phyloP scores from a whole-genome alignment of 2,888 invertebrate species.

The Carterocephalus palaemon region DNA sequence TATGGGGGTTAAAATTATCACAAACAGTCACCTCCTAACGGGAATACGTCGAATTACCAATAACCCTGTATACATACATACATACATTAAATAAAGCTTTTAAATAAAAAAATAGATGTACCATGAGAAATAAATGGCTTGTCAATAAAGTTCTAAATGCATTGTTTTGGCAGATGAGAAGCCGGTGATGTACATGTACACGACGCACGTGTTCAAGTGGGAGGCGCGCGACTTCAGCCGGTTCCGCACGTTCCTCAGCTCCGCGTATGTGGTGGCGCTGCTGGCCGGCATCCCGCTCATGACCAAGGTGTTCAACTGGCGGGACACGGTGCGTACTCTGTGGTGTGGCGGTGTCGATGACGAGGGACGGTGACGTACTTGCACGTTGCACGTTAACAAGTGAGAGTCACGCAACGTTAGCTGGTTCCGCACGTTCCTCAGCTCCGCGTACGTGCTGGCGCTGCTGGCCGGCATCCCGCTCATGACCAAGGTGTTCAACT shows the following conservation, averaged over 20 bases:
- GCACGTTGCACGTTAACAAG: conserved; percentile 82
- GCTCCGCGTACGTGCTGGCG: conserved; percentile 83
- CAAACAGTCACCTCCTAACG: too few relatives aligned
- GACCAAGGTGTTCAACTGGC: conserved; percentile 82
- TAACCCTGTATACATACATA: too few relatives aligned
- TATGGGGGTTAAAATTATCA: too few relatives aligned
- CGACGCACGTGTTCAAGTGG: conserved; percentile 86
- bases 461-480: conserved; percentile 85
- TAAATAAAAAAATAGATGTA: too few relatives aligned
- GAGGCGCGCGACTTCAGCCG: conserved; percentile 82
- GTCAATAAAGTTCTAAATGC: too few relatives aligned
- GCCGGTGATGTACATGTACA: conserved; percentile 86
- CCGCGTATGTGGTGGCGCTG: conserved; percentile 84
- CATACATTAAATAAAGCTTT: too few relatives aligned
- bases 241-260: conserved; percentile 86
- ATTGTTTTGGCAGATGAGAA: conserved; percentile 85
- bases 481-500: conserved; percentile 82
- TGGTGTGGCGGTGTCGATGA: too few relatives aligned
- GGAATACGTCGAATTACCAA: too few relatives aligned
- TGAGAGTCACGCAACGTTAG: conserved; percentile 86
- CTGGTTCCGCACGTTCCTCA: conserved; percentile 85
- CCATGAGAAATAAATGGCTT: not conserved
- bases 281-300: conserved; percentile 84
- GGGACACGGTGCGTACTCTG: conserved; percentile 83
- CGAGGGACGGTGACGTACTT: conserved; percentile 85